A percentile compares a stretch with the other conserved stretches of the same genome.
Conservation (phyloP, 2,888 invertebrate species). For the Seira musarum region DNA sequence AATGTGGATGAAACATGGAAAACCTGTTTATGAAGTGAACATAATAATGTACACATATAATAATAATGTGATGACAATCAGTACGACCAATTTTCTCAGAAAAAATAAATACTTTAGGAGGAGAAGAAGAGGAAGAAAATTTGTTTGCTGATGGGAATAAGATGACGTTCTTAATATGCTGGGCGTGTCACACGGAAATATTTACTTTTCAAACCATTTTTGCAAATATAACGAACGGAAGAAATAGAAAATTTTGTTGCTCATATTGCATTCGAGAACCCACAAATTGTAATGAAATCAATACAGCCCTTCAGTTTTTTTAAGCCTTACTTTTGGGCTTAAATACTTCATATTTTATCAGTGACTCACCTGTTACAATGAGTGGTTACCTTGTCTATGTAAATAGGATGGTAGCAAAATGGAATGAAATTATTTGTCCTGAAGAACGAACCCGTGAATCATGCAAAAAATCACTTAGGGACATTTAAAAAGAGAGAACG, state of each 20-base stretch:
- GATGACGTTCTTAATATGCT: too few relatives aligned
- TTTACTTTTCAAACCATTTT: too few relatives aligned
- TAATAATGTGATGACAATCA: constrained; percentile 56
- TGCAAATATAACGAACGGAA: too few relatives aligned
- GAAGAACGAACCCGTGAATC: constrained; percentile 15
- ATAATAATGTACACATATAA: constrained; percentile 19
- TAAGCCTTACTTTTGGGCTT: neutral
- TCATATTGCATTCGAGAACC: too few relatives aligned
- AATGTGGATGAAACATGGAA: constrained; percentile 19
- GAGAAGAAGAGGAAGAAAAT: constrained; percentile 17
- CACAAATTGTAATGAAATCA: too few relatives aligned
- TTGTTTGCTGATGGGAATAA: neutral
- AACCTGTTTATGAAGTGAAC: constrained; percentile 35
- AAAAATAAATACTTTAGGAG: neutral
- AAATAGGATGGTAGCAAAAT: neutral
- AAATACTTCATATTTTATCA: neutral
- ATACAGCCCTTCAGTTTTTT: too few relatives aligned
- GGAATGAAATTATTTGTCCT: neutral
- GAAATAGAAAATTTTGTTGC: too few relatives aligned
- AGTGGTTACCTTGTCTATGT: neutral
- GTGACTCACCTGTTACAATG: neutral
- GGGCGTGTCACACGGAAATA: too few relatives aligned
- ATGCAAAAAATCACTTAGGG: constrained; percentile 51
- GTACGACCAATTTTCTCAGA: constrained; percentile 24
- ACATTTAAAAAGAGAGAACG: neutral